Percentiles rank a stretch among this genome's conserved stretches.
These are phyloP conservation scores for Himantopus leucocephalus DNA, from an alignment of 2,113 vertebrate genomes.

Conservation along the genomic window DNA sequence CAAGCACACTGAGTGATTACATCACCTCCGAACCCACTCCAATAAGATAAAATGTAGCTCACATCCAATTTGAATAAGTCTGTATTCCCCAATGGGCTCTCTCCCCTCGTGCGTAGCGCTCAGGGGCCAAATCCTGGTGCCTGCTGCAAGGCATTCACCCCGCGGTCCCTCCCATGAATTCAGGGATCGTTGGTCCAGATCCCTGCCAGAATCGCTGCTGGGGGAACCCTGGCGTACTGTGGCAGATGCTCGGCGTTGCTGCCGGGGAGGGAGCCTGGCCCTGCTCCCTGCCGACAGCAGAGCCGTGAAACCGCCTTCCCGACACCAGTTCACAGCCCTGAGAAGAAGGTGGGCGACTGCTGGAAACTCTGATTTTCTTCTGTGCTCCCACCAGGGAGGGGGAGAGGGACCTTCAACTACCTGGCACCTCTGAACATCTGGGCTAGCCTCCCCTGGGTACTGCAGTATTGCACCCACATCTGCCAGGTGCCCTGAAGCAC, in stretches of 20 bases:
- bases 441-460: not conserved
- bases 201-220: not conserved
- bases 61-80: not conserved
- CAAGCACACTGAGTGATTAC: conserved; percentile 45
- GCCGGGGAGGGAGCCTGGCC: not conserved
- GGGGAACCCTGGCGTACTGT: not conserved
- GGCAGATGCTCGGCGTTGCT: accelerated
- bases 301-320: not conserved
- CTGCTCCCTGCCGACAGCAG: not conserved
- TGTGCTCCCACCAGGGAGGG: not conserved
- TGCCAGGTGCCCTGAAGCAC: not conserved
- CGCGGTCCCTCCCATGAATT: not conserved
- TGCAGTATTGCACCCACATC: not conserved
- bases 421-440: not conserved
- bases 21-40: conserved; percentile 18
- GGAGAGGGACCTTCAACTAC: not conserved
- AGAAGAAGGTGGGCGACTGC: accelerated
- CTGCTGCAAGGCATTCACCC: not conserved
- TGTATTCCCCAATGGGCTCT: not conserved
- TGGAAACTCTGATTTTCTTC: not conserved
- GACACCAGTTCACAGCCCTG: not conserved
- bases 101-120: accelerated
- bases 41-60: conserved; percentile 31
- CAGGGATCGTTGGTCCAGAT: not conserved
- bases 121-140: not conserved